Percentiles rank a stretch among this genome's conserved stretches.
These are phyloP conservation scores for Apocheima hispidaria DNA, from an alignment of 2,888 invertebrate genomes.

Conservation along the genomic window DNA sequence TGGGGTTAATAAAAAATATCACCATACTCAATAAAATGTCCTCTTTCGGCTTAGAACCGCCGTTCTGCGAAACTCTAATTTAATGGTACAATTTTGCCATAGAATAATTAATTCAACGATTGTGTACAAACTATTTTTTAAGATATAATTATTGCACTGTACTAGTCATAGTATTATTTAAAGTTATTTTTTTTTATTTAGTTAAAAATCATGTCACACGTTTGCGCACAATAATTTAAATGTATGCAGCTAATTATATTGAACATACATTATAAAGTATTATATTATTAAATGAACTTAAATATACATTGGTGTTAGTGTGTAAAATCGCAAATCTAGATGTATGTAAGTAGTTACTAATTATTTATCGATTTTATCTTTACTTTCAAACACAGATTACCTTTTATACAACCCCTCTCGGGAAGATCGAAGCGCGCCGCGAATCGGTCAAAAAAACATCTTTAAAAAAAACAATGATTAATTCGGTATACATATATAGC, in stretches of 20 bases:
- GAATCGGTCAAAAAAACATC: no score
- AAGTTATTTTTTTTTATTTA: conserved; percentile 40
- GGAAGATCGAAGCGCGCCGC: no score
- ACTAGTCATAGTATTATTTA: conserved; percentile 60
- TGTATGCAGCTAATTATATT: conserved; percentile 35
- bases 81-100: conserved; percentile 19
- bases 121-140: conserved; percentile 59
- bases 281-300: conserved; percentile 30
- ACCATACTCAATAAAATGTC: no score
- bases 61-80: no score
- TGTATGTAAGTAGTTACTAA: conserved; percentile 9
- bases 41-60: no score
- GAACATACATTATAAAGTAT: neutral
- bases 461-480: no score
- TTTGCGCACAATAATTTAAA: conserved; percentile 43
- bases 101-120: conserved; percentile 42
- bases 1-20: no score
- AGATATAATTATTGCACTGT: conserved; percentile 53
- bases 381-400: no score
- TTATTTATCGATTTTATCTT: neutral
- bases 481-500: no score
- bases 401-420: no score
- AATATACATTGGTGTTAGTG: conserved; percentile 44
- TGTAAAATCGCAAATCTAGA: conserved; percentile 24
- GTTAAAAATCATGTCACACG: conserved; percentile 38